A percentile compares a stretch with the other conserved stretches of the same genome.
These are phyloP conservation scores for Etheostoma perlongum DNA, from an alignment of 2,797 vertebrate genomes.

Conservation along the genomic window DNA sequence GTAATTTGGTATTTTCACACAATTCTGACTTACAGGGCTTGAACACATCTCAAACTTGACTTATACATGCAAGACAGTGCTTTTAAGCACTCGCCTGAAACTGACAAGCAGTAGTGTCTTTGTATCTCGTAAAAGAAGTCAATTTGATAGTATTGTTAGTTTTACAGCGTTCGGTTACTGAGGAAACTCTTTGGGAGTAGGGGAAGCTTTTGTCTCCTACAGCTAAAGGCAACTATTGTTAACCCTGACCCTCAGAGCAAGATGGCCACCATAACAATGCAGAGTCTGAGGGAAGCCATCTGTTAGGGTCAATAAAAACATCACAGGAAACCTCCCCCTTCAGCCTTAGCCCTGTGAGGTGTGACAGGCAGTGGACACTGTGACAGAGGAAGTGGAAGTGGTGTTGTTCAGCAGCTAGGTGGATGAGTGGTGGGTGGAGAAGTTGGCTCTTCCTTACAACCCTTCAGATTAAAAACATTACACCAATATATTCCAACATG, in stretches of 20 bases:
- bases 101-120: constrained; percentile 44
- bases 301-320: constrained; percentile 84
- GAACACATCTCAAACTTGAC: constrained; percentile 42
- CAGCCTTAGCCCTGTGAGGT: constrained; percentile 56
- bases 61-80: constrained; percentile 14
- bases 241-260: constrained; percentile 74
- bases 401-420: constrained; percentile 48
- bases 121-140: constrained; percentile 63
- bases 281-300: constrained; percentile 80
- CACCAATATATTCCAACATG: not conserved
- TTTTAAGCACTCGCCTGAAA: constrained; percentile 34
- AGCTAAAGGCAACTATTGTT: constrained; percentile 75
- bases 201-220: constrained; percentile 74
- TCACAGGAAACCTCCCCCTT: constrained; percentile 69
- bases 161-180: constrained; percentile 69
- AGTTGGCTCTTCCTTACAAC: not conserved
- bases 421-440: constrained; percentile 12
- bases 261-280: constrained; percentile 75
- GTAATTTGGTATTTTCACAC: constrained; percentile 51
- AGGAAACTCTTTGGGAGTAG: constrained; percentile 59
- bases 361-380: constrained; percentile 48
- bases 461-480: constrained; percentile 4
- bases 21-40: constrained; percentile 35
- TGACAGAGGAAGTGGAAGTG: constrained; percentile 56
- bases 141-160: constrained; percentile 63